Base-by-base conservation (phyloP, 2,888 invertebrate species). In the Diaphora mendica region DNA sequence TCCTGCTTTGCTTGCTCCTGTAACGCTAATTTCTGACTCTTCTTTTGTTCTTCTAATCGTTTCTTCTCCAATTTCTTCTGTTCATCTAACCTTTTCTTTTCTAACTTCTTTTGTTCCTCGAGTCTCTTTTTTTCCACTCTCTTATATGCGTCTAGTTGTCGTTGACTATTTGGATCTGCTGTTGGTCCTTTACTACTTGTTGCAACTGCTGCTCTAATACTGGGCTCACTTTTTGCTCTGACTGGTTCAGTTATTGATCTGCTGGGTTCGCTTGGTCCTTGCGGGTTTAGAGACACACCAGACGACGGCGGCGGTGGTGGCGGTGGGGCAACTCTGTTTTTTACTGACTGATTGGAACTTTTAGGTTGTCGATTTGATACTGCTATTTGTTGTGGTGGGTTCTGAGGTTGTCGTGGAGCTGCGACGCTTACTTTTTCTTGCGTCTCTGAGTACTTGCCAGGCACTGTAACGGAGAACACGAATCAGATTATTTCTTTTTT, bases 1-100 rank as follows among this genome's bases (percentile, higher is more conserved):
- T 82, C 84, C 55, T 87, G 80, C 76, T 88, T 87, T 0, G 76
- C 83, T 70, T 82, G 81, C 70, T 84, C 86, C 42, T 83, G 81
- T 33, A 84, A 85, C 76, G 83, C 85, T 51, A 89, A 51, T 77
- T 92, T 91, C 65, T 91, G 91, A 23, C 85, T 26, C 75, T 88
- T 90, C 72, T 88, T 90, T 73, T 90, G 89, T 77, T 92, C 91
- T 70, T 89, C 91, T 70, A 87, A 39, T 70, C 85, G 82, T 77
- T 90, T 88, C 79, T 93, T 94, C 23, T 94, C 92, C n/a, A 88
- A 17, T 75, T 88, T 90, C 70, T 89, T 90, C 73, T 91, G 89
- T 74, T 91, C 91, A 71, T 89, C 91, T 55, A 89, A 79, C 72
- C 89, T 83, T 20, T 80, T 83, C 79, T 88, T 91, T 55, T 84